Evolutionary conservation across 2,888 invertebrate genomes (phyloP).

Genomic region (Melieria omissa): DNA sequence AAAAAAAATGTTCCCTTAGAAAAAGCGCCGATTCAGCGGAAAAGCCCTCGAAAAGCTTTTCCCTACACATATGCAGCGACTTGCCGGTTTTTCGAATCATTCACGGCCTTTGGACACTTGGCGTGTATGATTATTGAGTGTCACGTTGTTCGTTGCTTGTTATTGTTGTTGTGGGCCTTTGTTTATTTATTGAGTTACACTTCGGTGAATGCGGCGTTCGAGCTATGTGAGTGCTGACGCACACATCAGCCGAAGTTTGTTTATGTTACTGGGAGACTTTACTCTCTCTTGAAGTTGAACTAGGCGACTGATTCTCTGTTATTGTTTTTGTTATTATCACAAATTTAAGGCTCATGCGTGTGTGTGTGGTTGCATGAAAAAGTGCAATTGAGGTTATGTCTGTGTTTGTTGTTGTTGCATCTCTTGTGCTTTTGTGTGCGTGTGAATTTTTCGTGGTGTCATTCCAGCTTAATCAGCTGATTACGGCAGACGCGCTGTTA

Average conservation of each 20-base stretch:
- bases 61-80: not conserved
- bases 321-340: not conserved
- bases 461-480: not conserved
- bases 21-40: no score
- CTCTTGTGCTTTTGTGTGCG: not conserved
- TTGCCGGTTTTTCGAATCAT: not conserved
- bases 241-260: not conserved
- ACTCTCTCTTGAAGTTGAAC: no score
- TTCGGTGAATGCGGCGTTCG: not conserved
- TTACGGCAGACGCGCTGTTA: not conserved
- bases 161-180: not conserved
- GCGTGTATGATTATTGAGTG: not conserved
- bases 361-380: not conserved
- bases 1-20: no score
- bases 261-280: no score
- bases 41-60: no score
- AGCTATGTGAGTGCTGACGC: not conserved
- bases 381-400: conserved; percentile 1
- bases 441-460: not conserved
- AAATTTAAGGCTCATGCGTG: not conserved
- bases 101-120: not conserved
- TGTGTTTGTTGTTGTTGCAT: no score
- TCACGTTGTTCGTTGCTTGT: not conserved
- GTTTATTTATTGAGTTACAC: not conserved
- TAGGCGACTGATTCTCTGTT: not conserved